phyloP scores from a whole-genome alignment of 2,113 vertebrate species.

The Hiodon tergisus region DNA sequence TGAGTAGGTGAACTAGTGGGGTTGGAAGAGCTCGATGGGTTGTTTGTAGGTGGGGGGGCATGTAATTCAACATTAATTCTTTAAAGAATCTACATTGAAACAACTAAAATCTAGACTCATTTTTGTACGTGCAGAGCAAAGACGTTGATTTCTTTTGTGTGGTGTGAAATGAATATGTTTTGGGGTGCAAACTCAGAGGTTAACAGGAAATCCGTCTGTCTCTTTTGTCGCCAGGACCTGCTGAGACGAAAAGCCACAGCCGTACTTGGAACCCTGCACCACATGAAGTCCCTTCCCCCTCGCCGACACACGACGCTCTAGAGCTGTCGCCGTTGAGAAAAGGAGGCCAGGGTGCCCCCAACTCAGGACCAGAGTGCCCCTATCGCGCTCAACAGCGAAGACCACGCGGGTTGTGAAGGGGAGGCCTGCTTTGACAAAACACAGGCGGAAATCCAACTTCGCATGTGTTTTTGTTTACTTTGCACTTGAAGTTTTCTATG shows the following conservation, averaged over 20 bases:
- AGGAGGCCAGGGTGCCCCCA: conserved; percentile 12
- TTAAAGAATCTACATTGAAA: no score
- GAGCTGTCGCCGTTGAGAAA: conserved; percentile 13
- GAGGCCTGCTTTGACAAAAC: no score
- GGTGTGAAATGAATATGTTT: background rate
- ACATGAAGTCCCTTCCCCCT: background rate
- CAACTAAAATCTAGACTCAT: background rate
- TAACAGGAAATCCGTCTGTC: background rate
- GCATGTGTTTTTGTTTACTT: no score
- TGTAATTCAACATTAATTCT: no score
- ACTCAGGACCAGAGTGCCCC: background rate
- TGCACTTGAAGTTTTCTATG: no score
- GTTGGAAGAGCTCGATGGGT: no score
- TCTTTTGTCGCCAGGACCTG: background rate
- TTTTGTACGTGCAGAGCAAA: background rate
- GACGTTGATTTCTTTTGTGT: background rate
- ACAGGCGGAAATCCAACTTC: no score
- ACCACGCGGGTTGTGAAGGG: no score
- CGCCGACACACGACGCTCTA: background rate
- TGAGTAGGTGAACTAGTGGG: no score
- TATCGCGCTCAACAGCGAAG: no score
- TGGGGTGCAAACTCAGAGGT: background rate
- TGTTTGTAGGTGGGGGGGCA: no score
- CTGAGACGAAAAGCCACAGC: background rate
- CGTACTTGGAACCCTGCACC: background rate